Base-by-base conservation (phyloP, 1,140 invertebrate genomes). In the Bombus ignitus region DNA sequence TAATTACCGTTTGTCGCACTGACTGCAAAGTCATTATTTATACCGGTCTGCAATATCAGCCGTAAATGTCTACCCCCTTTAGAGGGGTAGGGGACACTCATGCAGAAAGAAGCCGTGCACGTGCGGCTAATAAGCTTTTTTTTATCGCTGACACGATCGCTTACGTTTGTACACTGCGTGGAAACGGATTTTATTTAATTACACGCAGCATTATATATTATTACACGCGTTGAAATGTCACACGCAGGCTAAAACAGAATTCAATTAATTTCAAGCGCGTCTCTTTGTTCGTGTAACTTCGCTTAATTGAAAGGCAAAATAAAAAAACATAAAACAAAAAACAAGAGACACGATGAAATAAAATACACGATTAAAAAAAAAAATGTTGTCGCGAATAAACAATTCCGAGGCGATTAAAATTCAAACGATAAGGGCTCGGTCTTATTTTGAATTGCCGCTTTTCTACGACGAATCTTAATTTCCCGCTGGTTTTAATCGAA, bases 391-490 rank as follows among this genome's bases (percentile, higher is more conserved):
- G 22, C 15, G 32, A 47, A 79, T 39, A 70, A 90, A 89, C 62
- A 10, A 62, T 59, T 68, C 81, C 80, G 47, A 39, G 44, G 42
- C 91, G 91, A 93, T 93, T 94, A 92, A 94, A 94, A 94, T 94
- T 94, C 94, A 92, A 70, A 59, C 83, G 76, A 86, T 87, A 88
- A 77, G 53, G 65, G 59, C 42, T 70, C 32, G 85, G 73, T 65
- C 88, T 90, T 92, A 93, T 93, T 93, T 92, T 90, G 85, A 88
- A 90, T 93, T 90, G 88, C 42, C 44, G 91, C 87, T 91, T 92
- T 91, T 89, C 86, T 87, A 53, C 86, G 79, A 77, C 85, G 87
- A 89, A 94, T 94, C 93, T 93, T 94, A 92, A 93, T 94, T 94
- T 68, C 90, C 89, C 85, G 75, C 84, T 47, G 90, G 90, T 81